phyloP scores from a whole-genome alignment of 1,140 invertebrate species.

The Agrypnia vestita region DNA sequence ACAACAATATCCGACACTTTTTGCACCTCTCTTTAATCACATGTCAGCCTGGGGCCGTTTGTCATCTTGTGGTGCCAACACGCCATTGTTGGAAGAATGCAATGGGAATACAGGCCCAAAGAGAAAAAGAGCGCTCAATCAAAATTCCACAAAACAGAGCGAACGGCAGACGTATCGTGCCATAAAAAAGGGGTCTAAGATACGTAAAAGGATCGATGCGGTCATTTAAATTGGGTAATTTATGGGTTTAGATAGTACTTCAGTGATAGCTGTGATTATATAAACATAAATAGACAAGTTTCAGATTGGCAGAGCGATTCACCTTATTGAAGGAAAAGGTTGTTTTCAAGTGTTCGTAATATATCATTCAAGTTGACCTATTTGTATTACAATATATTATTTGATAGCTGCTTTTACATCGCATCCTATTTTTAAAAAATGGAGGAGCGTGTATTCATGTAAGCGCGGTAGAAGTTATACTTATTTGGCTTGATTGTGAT shows the following conservation, averaged over 20 bases:
- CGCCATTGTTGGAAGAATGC: conserved; percentile 27
- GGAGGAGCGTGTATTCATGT: too few species aligned
- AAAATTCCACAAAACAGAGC: conserved; percentile 38
- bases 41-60: conserved; percentile 18
- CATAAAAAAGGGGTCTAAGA: conserved; percentile 28
- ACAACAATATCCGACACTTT: conserved; percentile 6
- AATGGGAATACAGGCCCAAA: not conserved
- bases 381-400: too few species aligned
- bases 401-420: too few species aligned
- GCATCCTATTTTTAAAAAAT: too few species aligned
- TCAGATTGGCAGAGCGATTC: not conserved
- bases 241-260: conserved; percentile 35
- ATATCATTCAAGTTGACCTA: too few species aligned
- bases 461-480: too few species aligned
- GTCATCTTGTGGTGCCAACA: conserved; percentile 28
- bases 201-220: conserved; percentile 10
- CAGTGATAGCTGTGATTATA: conserved; percentile 23
- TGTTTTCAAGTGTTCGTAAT: not conserved
- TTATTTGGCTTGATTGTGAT: too few species aligned
- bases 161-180: conserved; percentile 18
- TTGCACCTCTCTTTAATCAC: conserved; percentile 15
- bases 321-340: not conserved
- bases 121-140: conserved; percentile 30
- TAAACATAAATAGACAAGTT: conserved; percentile 13
- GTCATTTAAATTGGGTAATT: conserved; percentile 41